These are phyloP conservation scores for Argyresthia goedartella DNA, from an alignment of 2,888 invertebrate genomes.

Conservation along the genomic window DNA sequence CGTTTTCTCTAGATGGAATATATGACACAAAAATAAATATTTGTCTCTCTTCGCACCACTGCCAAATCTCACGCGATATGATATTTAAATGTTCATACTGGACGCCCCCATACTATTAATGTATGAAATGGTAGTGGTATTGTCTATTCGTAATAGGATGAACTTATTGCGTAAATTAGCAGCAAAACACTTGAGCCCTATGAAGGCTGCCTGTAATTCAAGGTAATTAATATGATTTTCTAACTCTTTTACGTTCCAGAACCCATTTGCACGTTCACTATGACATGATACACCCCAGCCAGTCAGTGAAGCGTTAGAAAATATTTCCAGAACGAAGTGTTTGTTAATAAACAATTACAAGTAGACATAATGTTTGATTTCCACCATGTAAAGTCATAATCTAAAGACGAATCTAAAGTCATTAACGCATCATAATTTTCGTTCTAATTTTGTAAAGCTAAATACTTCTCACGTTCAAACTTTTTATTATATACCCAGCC, in stretches of 20 bases:
- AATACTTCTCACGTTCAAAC: neutral
- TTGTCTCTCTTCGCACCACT: neutral
- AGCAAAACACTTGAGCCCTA: conserved; percentile 10
- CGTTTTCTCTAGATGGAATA: conserved; percentile 3
- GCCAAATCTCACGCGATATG: neutral
- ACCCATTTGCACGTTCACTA: conserved; percentile 5
- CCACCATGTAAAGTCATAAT: conserved; percentile 1
- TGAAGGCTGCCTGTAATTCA: conserved; percentile 10
- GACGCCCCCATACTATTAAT: conserved; percentile 1
- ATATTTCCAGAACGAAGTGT: conserved; percentile 9
- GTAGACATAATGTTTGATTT: neutral
- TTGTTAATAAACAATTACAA: neutral
- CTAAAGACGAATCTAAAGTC: neutral
- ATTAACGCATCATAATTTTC: neutral
- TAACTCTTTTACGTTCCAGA: conserved; percentile 4
- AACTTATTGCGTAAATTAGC: neutral
- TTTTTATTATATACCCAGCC: no score
- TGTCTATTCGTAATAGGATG: neutral
- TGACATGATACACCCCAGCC: conserved; percentile 10
- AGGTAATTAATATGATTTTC: conserved; percentile 9
- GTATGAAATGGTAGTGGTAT: conserved; percentile 4
- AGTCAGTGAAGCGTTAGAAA: conserved; percentile 9
- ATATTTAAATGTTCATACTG: neutral
- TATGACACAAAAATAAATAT: conserved; percentile 5
- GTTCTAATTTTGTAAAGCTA: neutral